Base-by-base conservation (phyloP, 92 coral and sea anemone genomes). In the Umimayanthus chanpuru region DNA sequence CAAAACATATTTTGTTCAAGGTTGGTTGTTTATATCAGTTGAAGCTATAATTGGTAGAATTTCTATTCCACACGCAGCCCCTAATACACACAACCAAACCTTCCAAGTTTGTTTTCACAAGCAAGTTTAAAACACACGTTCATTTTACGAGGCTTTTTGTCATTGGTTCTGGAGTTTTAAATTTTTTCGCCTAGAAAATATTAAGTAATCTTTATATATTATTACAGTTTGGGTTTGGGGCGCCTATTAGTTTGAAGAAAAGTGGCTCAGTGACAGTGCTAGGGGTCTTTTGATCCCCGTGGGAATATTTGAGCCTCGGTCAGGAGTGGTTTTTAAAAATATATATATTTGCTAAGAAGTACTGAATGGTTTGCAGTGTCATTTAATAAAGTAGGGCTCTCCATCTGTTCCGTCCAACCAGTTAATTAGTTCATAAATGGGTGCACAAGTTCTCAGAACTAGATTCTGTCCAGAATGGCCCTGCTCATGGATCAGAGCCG, bases 51-150 rank as follows among this genome's bases (percentile, higher is more conserved):
- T 83, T 83, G 87, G 87, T 6, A 47, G 77, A 29, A 15, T 32
- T 40, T 11, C 5, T 49, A 20, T 68, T 71, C 87, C 87, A 83
- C 87, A 83, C 23, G 87, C 41, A 10, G 77, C 21, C 44, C 77
- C 10, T 83, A 26, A 29, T 16, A 15, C 61, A 83, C 65, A 70
- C 61, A 78, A 36, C 61, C n/a, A 70, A 26, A 18, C 6, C 21
- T 30, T 83, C 77, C 78, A 41, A 70, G 65, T 83, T 83, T 83
- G 87, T 83, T 83, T 70, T 83, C 50, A 43, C 41, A 47, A 47
- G 77, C 4, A 44, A 70, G 71, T 39, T 14, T 14, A 25, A 68
- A 83, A 70, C 38, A 70, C 87, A 25, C 26, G 78, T 83, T 83
- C 79, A 6, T 26, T 83, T 70, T 70, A 83, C 87, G 87, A 47